These are phyloP conservation scores for Oreochromis tanganicae DNA, from an alignment of 2,113 vertebrate genomes.

Conservation along the genomic window DNA sequence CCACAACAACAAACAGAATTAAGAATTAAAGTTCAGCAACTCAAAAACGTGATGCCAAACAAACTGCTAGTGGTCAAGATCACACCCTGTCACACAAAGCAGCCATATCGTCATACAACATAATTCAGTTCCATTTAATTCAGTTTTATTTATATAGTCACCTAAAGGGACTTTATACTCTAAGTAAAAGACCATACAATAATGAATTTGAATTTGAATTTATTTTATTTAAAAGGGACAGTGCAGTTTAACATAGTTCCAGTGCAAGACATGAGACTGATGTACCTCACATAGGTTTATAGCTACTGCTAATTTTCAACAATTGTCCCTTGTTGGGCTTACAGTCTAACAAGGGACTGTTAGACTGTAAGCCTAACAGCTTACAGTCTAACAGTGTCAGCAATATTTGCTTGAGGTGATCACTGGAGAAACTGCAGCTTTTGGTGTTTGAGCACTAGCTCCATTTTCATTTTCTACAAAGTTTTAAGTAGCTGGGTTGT, in stretches of 20 bases:
- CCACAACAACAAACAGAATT: not conserved
- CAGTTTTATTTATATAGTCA: not conserved
- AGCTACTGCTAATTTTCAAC: too few relatives aligned
- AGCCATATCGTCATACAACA: not conserved
- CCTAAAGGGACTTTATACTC: not conserved
- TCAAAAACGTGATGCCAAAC: not conserved
- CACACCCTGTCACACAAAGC: not conserved
- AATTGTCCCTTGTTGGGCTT: too few relatives aligned
- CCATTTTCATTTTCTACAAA: not conserved
- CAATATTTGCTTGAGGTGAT: not conserved
- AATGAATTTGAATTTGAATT: not conserved
- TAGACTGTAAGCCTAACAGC: too few relatives aligned
- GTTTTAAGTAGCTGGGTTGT: not conserved
- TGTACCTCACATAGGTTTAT: too few relatives aligned
- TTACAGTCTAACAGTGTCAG: not conserved
- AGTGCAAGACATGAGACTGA: too few relatives aligned
- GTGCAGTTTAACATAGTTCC: too few relatives aligned
- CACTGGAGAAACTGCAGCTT: not conserved
- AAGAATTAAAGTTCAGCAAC: not conserved
- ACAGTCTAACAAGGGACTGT: too few relatives aligned
- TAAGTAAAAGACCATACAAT: not conserved
- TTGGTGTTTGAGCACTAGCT: not conserved
- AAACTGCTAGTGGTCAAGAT: not conserved
- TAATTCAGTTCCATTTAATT: not conserved
- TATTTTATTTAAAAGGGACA: too few relatives aligned